Conservation (phyloP, 2,888 invertebrate species). For the Sclerodermus sp. region DNA sequence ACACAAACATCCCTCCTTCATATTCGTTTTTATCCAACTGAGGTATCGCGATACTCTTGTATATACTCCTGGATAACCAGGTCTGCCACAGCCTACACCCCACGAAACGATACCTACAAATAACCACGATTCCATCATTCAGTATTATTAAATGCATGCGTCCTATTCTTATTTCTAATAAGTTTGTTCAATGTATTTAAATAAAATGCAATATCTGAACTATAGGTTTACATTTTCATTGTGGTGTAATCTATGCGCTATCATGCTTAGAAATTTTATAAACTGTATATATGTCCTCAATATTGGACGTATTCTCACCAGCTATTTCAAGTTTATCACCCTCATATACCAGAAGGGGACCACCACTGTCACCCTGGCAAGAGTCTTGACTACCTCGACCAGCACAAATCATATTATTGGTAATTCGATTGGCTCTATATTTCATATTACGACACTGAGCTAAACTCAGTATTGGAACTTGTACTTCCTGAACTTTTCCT, state of each 20-base stretch:
- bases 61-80: slow-evolving; percentile 76
- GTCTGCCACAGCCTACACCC: slow-evolving; percentile 79
- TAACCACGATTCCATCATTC: slow-evolving; percentile 3
- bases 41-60: slow-evolving; percentile 71
- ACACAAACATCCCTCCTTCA: slow-evolving; percentile 76
- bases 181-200: too few species aligned
- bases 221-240: too few species aligned
- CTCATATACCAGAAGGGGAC: slow-evolving; percentile 75
- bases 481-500: slow-evolving; percentile 78
- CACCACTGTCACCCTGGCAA: slow-evolving; percentile 88
- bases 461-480: slow-evolving; percentile 80
- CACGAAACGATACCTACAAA: slow-evolving; percentile 78
- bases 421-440: slow-evolving; percentile 80
- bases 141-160: too few species aligned
- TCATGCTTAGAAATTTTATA: too few species aligned
- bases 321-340: slow-evolving; percentile 79
- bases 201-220: too few species aligned
- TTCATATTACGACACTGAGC: slow-evolving; percentile 81
- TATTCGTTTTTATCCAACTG: slow-evolving; percentile 76
- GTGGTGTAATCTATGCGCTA: too few species aligned
- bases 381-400: slow-evolving; percentile 81
- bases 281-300: not conserved
- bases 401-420: slow-evolving; percentile 83
- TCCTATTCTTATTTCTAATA: too few species aligned
- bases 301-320: slow-evolving; percentile 58